Evolutionary conservation across 2,797 vertebrate species (phyloP).

Genomic region (Fistularia tabacaria): DNA sequence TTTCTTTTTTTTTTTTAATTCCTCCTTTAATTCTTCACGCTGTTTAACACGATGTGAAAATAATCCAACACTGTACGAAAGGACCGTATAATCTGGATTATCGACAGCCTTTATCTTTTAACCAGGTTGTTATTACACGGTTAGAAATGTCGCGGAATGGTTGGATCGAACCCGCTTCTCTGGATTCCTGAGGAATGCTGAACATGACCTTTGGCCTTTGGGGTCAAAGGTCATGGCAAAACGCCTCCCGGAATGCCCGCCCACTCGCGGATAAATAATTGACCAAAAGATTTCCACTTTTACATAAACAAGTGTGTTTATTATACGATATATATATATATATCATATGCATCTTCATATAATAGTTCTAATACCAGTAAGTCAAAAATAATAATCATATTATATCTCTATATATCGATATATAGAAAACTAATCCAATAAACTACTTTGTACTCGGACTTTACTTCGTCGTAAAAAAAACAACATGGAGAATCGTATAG

Average conservation of each 20-base stretch:
- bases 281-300: constrained; percentile 44
- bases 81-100: no score
- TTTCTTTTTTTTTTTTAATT: no score
- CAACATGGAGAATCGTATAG: constrained; percentile 70
- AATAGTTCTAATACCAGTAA: constrained; percentile 77
- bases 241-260: neutral
- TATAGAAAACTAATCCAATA: constrained; percentile 83
- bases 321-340: constrained; percentile 66
- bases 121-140: no score
- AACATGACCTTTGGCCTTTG: no score
- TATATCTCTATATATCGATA: constrained; percentile 68
- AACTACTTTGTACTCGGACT: constrained; percentile 75
- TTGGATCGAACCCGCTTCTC: no score
- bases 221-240: neutral
- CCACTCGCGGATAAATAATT: neutral
- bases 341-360: constrained; percentile 78
- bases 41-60: no score
- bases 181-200: no score
- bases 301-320: constrained; percentile 80
- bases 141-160: no score
- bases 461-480: constrained; percentile 75
- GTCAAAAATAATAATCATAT: constrained; percentile 81
- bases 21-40: no score
- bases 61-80: no score
- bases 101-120: no score